Evolutionary conservation across 2,797 vertebrate genomes (phyloP).

Genomic region (Fringilla coelebs): DNA sequence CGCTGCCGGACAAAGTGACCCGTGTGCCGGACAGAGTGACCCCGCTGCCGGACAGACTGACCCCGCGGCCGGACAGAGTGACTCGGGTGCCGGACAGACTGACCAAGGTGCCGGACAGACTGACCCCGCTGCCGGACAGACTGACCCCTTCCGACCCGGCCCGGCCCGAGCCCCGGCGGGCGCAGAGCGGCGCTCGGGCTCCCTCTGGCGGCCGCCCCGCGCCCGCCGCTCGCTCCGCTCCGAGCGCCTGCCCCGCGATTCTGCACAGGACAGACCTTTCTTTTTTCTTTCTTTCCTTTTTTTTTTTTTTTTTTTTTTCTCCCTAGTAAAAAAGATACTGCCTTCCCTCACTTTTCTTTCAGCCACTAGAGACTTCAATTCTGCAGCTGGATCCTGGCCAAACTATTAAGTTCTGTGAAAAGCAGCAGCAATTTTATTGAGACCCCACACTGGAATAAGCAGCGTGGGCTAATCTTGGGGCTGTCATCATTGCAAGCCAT

Average conservation of each 20-base stretch:
- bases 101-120: too few species aligned
- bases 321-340: background rate
- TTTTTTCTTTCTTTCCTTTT: too few species aligned
- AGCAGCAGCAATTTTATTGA: background rate
- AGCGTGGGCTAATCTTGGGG: background rate
- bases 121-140: too few species aligned
- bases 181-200: background rate
- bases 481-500: background rate
- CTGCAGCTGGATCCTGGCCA: background rate
- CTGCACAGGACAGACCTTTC: rapidly evolving
- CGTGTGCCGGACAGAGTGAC: too few species aligned
- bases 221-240: background rate
- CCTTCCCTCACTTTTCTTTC: background rate
- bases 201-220: constrained; percentile 26
- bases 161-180: background rate
- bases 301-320: background rate
- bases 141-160: background rate
- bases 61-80: too few species aligned
- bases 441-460: background rate
- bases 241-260: background rate
- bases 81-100: background rate
- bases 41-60: too few species aligned
- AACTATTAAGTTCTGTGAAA: background rate
- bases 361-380: background rate
- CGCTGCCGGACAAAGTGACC: too few species aligned